Percentiles rank a stretch among this genome's conserved stretches.
Evolutionary conservation across 2,888 invertebrate genomes (phyloP).

Genomic region (Leucozona laternaria): DNA sequence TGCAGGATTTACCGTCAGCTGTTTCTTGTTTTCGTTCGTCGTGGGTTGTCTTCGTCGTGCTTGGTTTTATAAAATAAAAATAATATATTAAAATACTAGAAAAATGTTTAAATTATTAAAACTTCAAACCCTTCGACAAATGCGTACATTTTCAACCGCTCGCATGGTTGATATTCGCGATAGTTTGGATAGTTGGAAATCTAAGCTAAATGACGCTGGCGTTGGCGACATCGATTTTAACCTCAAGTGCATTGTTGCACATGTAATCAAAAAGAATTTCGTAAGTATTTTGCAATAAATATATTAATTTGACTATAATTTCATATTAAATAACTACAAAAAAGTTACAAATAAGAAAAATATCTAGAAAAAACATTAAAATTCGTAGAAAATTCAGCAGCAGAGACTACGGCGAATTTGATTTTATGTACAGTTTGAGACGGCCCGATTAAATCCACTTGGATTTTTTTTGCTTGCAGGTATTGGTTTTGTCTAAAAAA

Average conservation of each 20-base stretch:
- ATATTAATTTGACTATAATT: neutral
- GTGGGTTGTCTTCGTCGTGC: neutral
- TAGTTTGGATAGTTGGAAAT: constrained; percentile 83
- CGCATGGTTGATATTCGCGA: constrained; percentile 41
- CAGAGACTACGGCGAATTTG: neutral
- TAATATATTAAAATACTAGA: neutral
- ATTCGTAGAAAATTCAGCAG: neutral
- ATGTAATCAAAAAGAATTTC: constrained; percentile 85
- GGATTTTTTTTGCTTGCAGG: neutral
- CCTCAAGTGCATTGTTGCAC: constrained; percentile 86
- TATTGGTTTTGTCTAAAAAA: neutral
- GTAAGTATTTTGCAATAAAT: constrained; percentile 81
- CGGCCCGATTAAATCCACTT: neutral
- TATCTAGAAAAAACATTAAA: neutral
- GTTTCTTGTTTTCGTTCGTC: neutral
- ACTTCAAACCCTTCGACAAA: constrained; percentile 18
- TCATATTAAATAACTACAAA: neutral
- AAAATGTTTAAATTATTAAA: constrained; percentile 65
- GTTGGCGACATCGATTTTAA: constrained; percentile 85
- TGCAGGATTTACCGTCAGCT: neutral
- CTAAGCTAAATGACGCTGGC: constrained; percentile 83
- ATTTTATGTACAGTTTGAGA: neutral
- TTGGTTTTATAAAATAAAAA: neutral
- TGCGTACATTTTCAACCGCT: constrained; percentile 42
- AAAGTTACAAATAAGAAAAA: neutral